Base-by-base conservation (phyloP, 2,113 vertebrate species). In the Emydura subglobosa region DNA sequence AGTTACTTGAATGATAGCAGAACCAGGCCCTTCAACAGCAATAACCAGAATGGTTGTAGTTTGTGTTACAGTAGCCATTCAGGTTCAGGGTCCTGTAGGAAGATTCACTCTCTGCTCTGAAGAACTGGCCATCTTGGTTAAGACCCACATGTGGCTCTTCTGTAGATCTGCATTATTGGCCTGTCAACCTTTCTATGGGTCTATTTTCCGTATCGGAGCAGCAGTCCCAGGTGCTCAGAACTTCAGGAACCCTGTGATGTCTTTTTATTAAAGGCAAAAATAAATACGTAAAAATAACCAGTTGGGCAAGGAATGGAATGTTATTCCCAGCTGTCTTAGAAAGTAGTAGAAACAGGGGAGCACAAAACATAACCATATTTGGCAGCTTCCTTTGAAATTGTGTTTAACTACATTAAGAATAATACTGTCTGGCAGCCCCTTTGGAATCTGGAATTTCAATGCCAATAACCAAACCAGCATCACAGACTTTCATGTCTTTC, bases 241-340 rank as follows among this genome's bases (percentile, higher is more conserved):
- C 5, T 88, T 95, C 61, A 85, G 13, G 22, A 80, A 55, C 16
- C 9, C 86, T 86, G 27, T 86, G 19, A 13, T 78, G 13, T 31
- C 31, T 86, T 47, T 53, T 86, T 92, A 53, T 91, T 68, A 90
- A 95, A 91, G 47, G 16, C 65, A 90, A 82, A 95, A 83, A 7
- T 22, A 68, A 89, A 90, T 92, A 85, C 92, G 96, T 91, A 89
- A 47, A 92, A 94, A 85, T 81, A 34, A 59, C n/a, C 79, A 84
- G 47, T 91, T 90, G 76, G 74, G 91, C 81, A 92, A 95, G 47
- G 44, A 61, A 79, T 9, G 53, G 24, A 91, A 91, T 88, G 29
- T 61, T 88, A 84, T 96, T 96, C 94, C 72, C 87, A 96, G 90
- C 90, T 96, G 97, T 96, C 95, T 90, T 90, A 95, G 97, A 94